Evolutionary conservation across 2,888 invertebrate species (phyloP), one percentile per base, ranked within the genome.

Genomic region (Stomorhina lunata): DNA sequence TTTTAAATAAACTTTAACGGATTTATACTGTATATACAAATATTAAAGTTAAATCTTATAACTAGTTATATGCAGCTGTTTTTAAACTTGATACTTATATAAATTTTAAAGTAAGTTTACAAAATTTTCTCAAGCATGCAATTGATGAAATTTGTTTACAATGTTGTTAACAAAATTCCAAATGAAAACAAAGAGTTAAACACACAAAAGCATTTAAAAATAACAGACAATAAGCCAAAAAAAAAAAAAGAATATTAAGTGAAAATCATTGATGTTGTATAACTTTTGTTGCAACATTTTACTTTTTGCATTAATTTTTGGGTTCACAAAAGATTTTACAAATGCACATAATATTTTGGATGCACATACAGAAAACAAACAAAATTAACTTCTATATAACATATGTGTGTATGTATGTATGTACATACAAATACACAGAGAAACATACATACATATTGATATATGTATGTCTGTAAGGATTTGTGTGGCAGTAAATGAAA

Each of bases 61-160:
- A n/a, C n/a, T n/a, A n/a, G n/a, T n/a, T n/a, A n/a, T n/a, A n/a
- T n/a, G n/a, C n/a, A n/a, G n/a, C n/a, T n/a, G n/a, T n/a, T n/a
- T n/a, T n/a, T n/a, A n/a, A n/a, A n/a, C n/a, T n/a, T n/a, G n/a
- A n/a, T n/a, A n/a, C n/a, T n/a, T 45, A 17, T 63, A 45, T 25
- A 29, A 40, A 12, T 25, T 29, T 15, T 66, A 25, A n/a, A 34
- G 29, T 20, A 37, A 43, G 22, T 45, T n/a, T n/a, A n/a, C n/a
- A n/a, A n/a, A 17, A 45, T 32, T 22, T 22, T 65, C 12, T n/a
- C 4, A 25, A 75, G 37, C 27, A 45, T 57, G 37, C 27, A 45
- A 45, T 66, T 65, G 17, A 45, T 45, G 48, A 80, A 50, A 69
- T 48, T 73, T 73, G 68, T 68, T 73, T 68, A 68, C 73, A 68